Base-by-base conservation (phyloP, 2,888 invertebrate species). In the Adineta ricciae region DNA sequence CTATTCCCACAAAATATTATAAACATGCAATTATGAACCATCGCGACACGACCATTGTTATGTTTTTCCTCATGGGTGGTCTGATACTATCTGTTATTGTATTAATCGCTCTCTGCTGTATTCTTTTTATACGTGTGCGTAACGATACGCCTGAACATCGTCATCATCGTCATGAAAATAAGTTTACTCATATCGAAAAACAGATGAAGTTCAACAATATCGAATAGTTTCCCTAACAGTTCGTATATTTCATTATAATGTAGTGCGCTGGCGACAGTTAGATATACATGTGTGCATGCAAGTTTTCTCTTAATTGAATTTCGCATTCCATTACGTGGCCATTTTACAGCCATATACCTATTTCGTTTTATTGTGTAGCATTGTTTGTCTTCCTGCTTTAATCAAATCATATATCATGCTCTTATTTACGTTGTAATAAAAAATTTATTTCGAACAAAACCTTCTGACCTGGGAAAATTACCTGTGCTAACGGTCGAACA, bases 1-100 rank as follows among this genome's bases (percentile, higher is more conserved):
- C 78, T 41, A 24, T 78, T 78, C 78, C 78, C 9, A 78, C 78
- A 78, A 38, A 38, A 38, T 78, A 78, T 78, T 78, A 41, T 24
- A 78, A 78, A 41, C 41, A 41, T 78, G 78, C 78, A n/a, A 41
- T 78, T 78, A 41, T 78, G 78, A 78, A 78, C 41, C 78, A 78
- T 78, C 38, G 41, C 14, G 78, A 78, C 41, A 78, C 78, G 14
- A 78, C 78, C n/a, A 78, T 78, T 41, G 38, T 78, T 14, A 78
- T 78, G 78, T 78, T 38, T 24, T 41, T 78, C 14, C n/a, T 78
- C 21, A 41, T 78, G 5, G n/a, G 41, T 41, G 78, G 41, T 21
- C 41, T 78, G 4, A 41, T 38, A 1, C n/a, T 78, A 78, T 0
- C 41, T 41, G 2, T n/a, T 38, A 78, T 78, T 41, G 14, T 78